Conservation (phyloP, 2,113 vertebrate genomes). For the Pelobates fuscus region DNA sequence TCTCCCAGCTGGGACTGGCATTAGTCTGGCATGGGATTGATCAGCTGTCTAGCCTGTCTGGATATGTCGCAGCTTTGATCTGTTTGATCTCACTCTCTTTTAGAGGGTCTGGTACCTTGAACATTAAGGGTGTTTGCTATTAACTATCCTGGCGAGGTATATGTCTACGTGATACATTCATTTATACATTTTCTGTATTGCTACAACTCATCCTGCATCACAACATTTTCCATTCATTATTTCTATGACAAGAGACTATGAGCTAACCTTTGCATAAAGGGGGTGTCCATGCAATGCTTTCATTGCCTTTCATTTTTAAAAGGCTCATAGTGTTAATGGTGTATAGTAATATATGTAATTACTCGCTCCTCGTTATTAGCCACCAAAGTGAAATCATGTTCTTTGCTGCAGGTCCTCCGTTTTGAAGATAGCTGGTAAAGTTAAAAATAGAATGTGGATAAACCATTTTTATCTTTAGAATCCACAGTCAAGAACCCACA, state of each 20-base stretch:
- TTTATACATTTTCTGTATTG: background rate
- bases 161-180: background rate
- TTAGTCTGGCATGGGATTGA: constrained; percentile 41
- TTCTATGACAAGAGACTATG: background rate
- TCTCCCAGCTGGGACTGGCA: constrained; percentile 47
- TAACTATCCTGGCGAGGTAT: background rate
- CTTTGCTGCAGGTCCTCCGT: no score
- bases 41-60: constrained; percentile 41
- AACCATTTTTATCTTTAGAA: no score
- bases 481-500: no score
- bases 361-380: no score
- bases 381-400: no score
- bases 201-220: background rate
- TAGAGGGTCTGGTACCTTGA: background rate
- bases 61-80: constrained; percentile 10
- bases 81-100: constrained; percentile 13
- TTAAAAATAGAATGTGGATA: no score
- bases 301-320: no score
- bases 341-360: no score
- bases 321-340: no score
- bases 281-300: no score
- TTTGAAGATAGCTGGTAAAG: no score
- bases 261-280: no score
- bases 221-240: background rate
- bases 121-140: background rate